Base-by-base conservation (phyloP, 2,113 vertebrate genomes). In the Cyprinus carpio region DNA sequence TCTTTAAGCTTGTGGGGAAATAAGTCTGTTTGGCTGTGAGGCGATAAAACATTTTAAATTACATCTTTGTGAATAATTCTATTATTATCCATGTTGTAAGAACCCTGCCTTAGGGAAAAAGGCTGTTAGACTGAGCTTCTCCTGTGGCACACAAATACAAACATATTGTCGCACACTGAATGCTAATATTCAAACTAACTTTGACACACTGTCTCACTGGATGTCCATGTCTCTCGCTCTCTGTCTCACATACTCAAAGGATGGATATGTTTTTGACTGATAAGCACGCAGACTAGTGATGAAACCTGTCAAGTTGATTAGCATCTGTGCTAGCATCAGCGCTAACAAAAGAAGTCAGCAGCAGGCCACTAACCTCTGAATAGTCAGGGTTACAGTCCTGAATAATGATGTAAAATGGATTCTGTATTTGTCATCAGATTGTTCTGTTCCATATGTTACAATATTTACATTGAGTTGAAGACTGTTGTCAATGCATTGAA, bases 61-160 rank as follows among this genome's bases (percentile, higher is more conserved):
- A 82, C 80, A 81, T 58, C 51, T 60, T 79, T 85, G 51, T 81
- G 64, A 80, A 72, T 81, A 85, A 80, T 75, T 81, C 67, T 62
- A 62, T 60, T 82, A 85, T 82, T 64, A 80, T 86, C 69, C 69
- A 54, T 51, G 65, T 75, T 60, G 79, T 31, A 49, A 69, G 56
- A 75, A 58, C 18, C 51, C 54, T 65, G 56, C 56, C 72, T 54
- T 49, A 20, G 58, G 84, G 84, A 54, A 81, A 65, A 49, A n/a
- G 67, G 0, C 75, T 37, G 75, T 79, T 51, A 29, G 65, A 46
- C 76, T 69, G 60, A 29, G 56, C 69, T 43, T 46, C 74, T 80
- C 65, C 23, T 46, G 37, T 58, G 34, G 76, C 65, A 80, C 69
- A 85, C 65, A 81, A 34, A 46, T 31, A 77, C 83, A 80, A 54